Conservation (phyloP, 1,140 invertebrate genomes). For the Oreohelix idahoensis region DNA sequence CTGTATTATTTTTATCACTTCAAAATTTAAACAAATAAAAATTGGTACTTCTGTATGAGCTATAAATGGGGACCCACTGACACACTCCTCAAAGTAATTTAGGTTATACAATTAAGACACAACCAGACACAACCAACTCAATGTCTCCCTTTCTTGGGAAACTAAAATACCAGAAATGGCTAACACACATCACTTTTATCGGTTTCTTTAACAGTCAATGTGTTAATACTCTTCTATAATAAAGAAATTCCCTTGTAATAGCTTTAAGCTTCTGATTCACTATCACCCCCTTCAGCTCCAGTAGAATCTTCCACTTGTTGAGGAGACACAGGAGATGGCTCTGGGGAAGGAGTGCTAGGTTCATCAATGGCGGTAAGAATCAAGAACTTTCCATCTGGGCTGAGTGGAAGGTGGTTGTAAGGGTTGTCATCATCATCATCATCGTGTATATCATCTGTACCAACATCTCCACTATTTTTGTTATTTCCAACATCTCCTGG, state of each 20-base stretch:
- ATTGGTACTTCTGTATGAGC: too few species aligned
- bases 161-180: too few species aligned
- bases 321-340: not conserved
- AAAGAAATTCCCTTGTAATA: not conserved
- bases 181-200: too few species aligned
- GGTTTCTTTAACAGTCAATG: too few species aligned
- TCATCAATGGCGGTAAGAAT: constrained; percentile 57
- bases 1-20: too few species aligned
- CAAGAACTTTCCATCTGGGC: constrained; percentile 65
- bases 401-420: constrained; percentile 52
- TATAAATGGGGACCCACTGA: too few species aligned
- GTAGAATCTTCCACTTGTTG: constrained; percentile 4
- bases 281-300: constrained; percentile 18
- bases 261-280: constrained; percentile 34
- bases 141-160: too few species aligned
- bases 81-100: too few species aligned
- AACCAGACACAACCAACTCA: too few species aligned
- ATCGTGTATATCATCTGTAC: not conserved
- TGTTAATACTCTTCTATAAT: not conserved
- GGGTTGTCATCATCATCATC: constrained; percentile 54
- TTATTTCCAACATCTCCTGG: not conserved
- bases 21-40: too few species aligned
- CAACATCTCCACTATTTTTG: not conserved
- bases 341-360: constrained; percentile 26
- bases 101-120: too few species aligned